These are phyloP conservation scores for Allophyes oxyacanthae DNA, from an alignment of 2,888 invertebrate genomes.

Conservation along the genomic window DNA sequence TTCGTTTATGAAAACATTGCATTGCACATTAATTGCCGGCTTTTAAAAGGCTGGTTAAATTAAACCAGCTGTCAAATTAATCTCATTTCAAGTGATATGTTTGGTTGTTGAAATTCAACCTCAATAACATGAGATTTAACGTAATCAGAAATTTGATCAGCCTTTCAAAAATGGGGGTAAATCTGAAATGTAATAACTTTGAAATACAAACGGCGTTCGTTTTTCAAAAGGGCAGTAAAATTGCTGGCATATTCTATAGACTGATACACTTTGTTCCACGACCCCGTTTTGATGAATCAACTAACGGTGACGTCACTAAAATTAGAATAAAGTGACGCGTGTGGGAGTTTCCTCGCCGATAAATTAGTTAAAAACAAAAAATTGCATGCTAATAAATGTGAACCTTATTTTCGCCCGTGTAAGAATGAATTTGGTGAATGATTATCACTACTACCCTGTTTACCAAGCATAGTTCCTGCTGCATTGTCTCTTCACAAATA, in stretches of 20 bases:
- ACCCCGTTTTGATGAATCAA: constrained; percentile 53
- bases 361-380: constrained; percentile 46
- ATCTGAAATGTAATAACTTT: too few species aligned
- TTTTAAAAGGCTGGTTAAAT: too few species aligned
- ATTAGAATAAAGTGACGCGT: constrained; percentile 53
- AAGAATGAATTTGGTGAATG: constrained; percentile 43
- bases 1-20: too few species aligned
- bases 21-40: too few species aligned
- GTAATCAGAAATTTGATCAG: too few species aligned
- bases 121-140: too few species aligned
- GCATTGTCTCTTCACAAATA: constrained; percentile 80
- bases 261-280: constrained; percentile 28
- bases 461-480: constrained; percentile 80
- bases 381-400: constrained; percentile 37
- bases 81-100: too few species aligned
- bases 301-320: constrained; percentile 43
- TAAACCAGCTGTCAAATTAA: too few species aligned
- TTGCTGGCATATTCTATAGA: not conserved
- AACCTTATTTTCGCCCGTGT: constrained; percentile 47
- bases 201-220: not conserved
- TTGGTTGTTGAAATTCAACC: too few species aligned
- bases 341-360: constrained; percentile 49
- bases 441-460: constrained; percentile 35
- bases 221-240: constrained; percentile 8
- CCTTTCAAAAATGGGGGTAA: too few species aligned